phyloP scores from a whole-genome alignment of 2,888 invertebrate genomes.

The Lysandra coridon region DNA sequence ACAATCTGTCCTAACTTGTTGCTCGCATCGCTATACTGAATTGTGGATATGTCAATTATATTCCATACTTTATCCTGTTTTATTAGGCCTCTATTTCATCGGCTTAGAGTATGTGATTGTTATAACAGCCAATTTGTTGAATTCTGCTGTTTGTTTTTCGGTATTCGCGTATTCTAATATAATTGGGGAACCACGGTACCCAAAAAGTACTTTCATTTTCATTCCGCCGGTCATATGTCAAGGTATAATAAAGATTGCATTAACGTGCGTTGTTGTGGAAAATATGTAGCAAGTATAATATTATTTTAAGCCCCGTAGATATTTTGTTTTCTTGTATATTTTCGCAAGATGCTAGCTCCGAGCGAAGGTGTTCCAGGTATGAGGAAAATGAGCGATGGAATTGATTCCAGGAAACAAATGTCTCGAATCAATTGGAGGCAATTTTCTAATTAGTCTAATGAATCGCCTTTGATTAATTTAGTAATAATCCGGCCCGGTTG shows the following conservation, averaged over 20 bases:
- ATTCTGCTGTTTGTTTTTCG: background rate
- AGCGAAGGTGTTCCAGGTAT: too few species aligned
- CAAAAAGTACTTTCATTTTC: background rate
- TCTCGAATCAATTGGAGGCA: background rate
- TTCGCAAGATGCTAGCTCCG: too few species aligned
- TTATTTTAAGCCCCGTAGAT: too few species aligned
- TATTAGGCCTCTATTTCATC: background rate
- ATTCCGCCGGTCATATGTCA: background rate
- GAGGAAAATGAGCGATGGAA: background rate
- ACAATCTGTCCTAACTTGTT: background rate
- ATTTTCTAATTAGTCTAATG: background rate
- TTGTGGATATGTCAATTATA: background rate
- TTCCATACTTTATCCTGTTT: background rate
- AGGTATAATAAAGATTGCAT: background rate
- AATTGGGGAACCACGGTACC: background rate
- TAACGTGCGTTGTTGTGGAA: background rate
- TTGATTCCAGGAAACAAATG: background rate
- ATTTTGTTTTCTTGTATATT: too few species aligned
- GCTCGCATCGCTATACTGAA: background rate
- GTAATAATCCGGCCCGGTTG: background rate
- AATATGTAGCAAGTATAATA: too few species aligned
- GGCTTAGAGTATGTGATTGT: background rate
- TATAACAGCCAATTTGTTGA: conserved; percentile 24
- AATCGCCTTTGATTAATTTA: background rate
- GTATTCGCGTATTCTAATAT: background rate